These are phyloP conservation scores for Imbricaverruca yamaguchii DNA, from an alignment of 2,888 invertebrate genomes.

Conservation along the genomic window DNA sequence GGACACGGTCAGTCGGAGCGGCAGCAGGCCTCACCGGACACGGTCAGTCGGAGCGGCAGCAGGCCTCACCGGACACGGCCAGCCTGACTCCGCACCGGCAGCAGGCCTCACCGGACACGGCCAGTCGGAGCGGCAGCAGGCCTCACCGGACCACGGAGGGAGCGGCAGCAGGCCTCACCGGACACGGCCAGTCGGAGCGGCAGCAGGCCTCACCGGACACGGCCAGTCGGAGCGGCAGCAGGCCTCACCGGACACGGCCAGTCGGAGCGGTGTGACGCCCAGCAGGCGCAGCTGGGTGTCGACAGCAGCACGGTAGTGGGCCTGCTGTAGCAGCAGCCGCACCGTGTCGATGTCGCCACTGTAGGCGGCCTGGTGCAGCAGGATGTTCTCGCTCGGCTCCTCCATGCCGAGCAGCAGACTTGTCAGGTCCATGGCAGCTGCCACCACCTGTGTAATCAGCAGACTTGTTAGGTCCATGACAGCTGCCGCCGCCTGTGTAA, in stretches of 20 bases:
- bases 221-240: neutral
- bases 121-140: neutral
- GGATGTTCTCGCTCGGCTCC: slow-evolving; percentile 85
- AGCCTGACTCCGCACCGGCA: no score
- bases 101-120: neutral
- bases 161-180: neutral
- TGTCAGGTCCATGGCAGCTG: neutral
- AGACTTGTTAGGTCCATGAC: no score
- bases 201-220: no score
- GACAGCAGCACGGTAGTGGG: neutral
- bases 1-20: slow-evolving; percentile 8
- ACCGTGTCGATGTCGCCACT: slow-evolving; percentile 72
- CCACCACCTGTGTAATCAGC: no score
- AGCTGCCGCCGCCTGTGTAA: no score
- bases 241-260: slow-evolving; percentile 6
- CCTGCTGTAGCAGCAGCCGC: slow-evolving; percentile 56
- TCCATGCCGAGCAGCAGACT: slow-evolving; percentile 48
- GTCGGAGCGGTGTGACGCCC: slow-evolving; percentile 9
- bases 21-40: neutral
- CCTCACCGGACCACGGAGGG: neutral
- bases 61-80: no score
- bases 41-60: no score
- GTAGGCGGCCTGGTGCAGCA: slow-evolving; percentile 82
- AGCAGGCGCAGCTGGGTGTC: neutral
- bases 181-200: slow-evolving; percentile 16